Conservation (phyloP, 2,797 vertebrate species). For the Picus viridis region DNA sequence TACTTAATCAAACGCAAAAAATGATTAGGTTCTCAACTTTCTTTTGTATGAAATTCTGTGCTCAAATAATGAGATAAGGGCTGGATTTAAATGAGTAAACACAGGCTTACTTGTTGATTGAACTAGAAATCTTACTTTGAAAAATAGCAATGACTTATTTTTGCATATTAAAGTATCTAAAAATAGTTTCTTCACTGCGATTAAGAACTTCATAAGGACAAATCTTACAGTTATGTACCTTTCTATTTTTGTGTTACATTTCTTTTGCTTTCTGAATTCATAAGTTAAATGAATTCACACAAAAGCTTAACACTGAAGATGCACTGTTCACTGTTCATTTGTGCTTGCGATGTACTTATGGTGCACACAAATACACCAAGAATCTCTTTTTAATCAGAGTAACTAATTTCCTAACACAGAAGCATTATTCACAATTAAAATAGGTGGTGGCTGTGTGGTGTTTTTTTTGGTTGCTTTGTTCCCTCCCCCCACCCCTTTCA, state of each 20-base stretch:
- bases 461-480: too few species aligned
- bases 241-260: neutral
- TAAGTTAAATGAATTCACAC: neutral
- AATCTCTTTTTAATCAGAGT: neutral
- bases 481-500: neutral
- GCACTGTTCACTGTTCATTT: neutral
- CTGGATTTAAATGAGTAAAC: neutral
- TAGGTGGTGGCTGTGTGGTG: too few species aligned
- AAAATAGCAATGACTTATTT: slow-evolving; percentile 1
- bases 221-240: neutral
- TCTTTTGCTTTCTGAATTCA: neutral
- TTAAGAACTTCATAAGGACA: neutral
- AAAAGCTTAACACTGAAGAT: neutral
- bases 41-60: neutral
- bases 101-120: neutral
- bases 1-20: neutral
- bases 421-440: neutral
- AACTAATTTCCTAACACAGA: neutral
- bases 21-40: neutral
- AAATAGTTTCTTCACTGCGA: neutral
- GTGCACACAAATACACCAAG: neutral
- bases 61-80: slow-evolving; percentile 13
- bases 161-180: neutral
- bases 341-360: neutral
- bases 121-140: slow-evolving; percentile 9